Base-by-base conservation (phyloP, 2,888 invertebrate genomes). In the Orchesellides sinensis region DNA sequence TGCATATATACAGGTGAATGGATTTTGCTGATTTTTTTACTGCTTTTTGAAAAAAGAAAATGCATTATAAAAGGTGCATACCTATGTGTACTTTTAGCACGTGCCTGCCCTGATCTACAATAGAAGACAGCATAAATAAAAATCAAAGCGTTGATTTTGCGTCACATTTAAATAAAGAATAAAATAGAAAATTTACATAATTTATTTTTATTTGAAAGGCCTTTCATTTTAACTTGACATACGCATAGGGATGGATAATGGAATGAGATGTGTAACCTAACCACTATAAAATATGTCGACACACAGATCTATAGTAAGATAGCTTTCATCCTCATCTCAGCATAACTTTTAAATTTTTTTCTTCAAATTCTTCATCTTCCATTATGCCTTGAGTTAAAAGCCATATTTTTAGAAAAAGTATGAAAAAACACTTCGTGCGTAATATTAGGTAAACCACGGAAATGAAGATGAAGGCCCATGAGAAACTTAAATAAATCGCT, bases 291-390 rank as follows among this genome's bases (percentile, higher is more conserved):
- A n/a, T n/a, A n/a, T n/a, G n/a, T n/a, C n/a, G n/a, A 40, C 40
- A 40, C 10, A 40, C 10, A 5, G 10, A 14, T 40, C 32, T 32
- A 32, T 10, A 6, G 6, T 32, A 32, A 6, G 6, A 6, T 10
- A 32, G 5, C 32, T 32, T 32, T 32, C 5, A 32, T 32, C 6
- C 5, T 32, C 10, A 10, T 10, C 10, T 32, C 32, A 5, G 1
- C 40, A 40, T 14, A 2, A 40, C 10, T 40, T 5, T 40, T 19
- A n/a, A n/a, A 5, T 10, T 1, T 23, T n/a, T 70, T 56, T 70
- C 70, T 14, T 10, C 1, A 25, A 72, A 72, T 27, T 72, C 72
- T 27, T 59, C 27, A 72, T 72, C 72, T 10, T 45, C 72, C 72
- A 61, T 1, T 0, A 45, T 3, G 17, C 21, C n/a, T n/a, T 72